phyloP scores from a whole-genome alignment of 1,140 invertebrate species.

The Lerema accius region DNA sequence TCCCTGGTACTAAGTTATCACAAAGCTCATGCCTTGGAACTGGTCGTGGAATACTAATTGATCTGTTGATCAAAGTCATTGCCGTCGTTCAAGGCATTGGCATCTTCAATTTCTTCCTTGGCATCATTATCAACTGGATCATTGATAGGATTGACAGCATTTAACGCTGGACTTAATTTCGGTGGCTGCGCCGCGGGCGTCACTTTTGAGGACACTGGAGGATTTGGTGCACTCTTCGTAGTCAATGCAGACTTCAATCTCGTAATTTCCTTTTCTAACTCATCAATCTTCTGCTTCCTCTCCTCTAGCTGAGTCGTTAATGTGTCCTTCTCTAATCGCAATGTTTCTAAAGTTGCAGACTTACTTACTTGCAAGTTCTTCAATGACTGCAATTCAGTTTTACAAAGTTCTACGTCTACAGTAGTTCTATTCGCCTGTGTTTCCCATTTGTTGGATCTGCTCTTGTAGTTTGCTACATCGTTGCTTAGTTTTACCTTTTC shows the following conservation, averaged over 20 bases:
- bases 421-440: constrained; percentile 63
- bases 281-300: constrained; percentile 64
- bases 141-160: constrained; percentile 62
- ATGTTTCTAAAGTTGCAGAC: constrained; percentile 65
- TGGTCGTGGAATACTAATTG: neutral
- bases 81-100: constrained; percentile 67
- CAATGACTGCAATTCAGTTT: constrained; percentile 67
- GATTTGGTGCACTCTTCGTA: constrained; percentile 65
- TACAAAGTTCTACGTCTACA: constrained; percentile 67
- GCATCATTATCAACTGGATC: constrained; percentile 76
- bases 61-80: constrained; percentile 67
- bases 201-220: constrained; percentile 57
- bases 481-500: constrained; percentile 58
- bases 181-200: constrained; percentile 70
- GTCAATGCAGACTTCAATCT: constrained; percentile 62
- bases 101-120: constrained; percentile 74
- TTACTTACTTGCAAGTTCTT: constrained; percentile 74
- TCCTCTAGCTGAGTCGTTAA: constrained; percentile 64
- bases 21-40: neutral
- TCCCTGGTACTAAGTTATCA: constrained; percentile 14
- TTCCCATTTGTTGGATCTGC: constrained; percentile 58
- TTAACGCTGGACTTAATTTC: constrained; percentile 67
- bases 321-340: constrained; percentile 68
- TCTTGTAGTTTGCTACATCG: constrained; percentile 55
- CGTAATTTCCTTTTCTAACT: constrained; percentile 67